Evolutionary conservation across 2,797 vertebrate species (phyloP), one percentile per base, ranked within the genome.

Genomic region (Spea hammondii): DNA sequence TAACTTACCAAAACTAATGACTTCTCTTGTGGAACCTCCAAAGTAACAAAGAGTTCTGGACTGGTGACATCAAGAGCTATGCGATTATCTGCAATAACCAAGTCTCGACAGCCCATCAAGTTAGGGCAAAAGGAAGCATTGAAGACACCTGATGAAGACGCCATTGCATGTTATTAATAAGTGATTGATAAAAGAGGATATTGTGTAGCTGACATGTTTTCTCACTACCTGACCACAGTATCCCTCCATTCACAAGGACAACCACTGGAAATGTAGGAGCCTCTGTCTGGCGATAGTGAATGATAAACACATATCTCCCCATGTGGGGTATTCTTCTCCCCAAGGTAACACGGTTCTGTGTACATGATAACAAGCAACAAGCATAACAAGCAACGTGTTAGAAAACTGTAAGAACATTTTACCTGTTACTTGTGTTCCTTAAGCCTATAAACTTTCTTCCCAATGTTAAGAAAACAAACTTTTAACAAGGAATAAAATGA

Each of bases 101-200:
- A 91, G 72, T 91, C 90, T 83, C 88, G 91, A 88, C 97, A 98
- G 83, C 97, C 96, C 54, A 93, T 94, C 48, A 87, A 82, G 8
- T 91, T 92, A 7, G 96, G 97, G 84, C 97, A 98, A 88, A 96
- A 98, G 0, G 92, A 92, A 65, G 95, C 95, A 32, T 70, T 94
- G 83, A 96, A 88, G 54, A 87, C 85, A 74, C 96, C 97, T 98
- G 85, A 8, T 79, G 71, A 50, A 7, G 0, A 0, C 32, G 9
- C 77, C 65, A 55, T 44, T 64, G 65, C 68, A 50, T 68, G 11
- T 68, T 14, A 47, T 66, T 12, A 1, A 4, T 8, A 45, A 8
- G 17, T 65, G 44, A 54, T 62, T 62, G 9, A 6, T 17, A 32
- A 14, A 11, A 17, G n/a, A 2, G 32, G 32, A 62, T 14, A 4